Percentiles rank a stretch among this genome's conserved stretches.
Evolutionary conservation across 2,797 vertebrate genomes (phyloP).

Genomic region (Silurus lanzhouensis): DNA sequence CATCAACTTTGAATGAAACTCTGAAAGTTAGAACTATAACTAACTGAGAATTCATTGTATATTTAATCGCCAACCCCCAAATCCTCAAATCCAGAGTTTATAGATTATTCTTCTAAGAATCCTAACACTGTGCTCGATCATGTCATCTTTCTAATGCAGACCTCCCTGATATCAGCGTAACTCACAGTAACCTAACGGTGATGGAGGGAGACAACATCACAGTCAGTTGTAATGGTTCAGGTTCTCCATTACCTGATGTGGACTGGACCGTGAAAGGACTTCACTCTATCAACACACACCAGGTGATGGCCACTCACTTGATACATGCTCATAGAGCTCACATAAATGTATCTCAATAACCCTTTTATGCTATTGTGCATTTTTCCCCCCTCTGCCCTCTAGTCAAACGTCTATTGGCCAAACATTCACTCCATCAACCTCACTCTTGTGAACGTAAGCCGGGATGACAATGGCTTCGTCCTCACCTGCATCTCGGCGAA

Average conservation of each 20-base stretch:
- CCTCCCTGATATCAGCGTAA: conserved; percentile 94
- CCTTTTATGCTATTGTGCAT: background rate
- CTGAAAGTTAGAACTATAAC: background rate
- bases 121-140: background rate
- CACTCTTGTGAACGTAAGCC: conserved; percentile 92
- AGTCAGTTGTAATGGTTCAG: conserved; percentile 93
- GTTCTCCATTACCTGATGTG: conserved; percentile 89
- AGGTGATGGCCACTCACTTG: conserved; percentile 73
- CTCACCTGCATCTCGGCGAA: conserved; percentile 96
- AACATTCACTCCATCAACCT: conserved; percentile 96
- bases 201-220: conserved; percentile 91
- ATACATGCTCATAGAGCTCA: conserved; percentile 33
- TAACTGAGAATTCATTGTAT: background rate
- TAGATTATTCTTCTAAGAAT: conserved; percentile 1
- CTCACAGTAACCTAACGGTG: conserved; percentile 89
- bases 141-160: conserved; percentile 72
- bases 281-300: conserved; percentile 95
- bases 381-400: conserved; percentile 36
- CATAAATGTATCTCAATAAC: conserved; percentile 26
- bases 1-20: background rate
- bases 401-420: conserved; percentile 97
- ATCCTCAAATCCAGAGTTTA: background rate
- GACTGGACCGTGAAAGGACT: conserved; percentile 93
- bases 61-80: background rate
- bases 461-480: conserved; percentile 91